Evolutionary conservation across 2,113 vertebrate species (phyloP).

Genomic region (Indicator indicator): DNA sequence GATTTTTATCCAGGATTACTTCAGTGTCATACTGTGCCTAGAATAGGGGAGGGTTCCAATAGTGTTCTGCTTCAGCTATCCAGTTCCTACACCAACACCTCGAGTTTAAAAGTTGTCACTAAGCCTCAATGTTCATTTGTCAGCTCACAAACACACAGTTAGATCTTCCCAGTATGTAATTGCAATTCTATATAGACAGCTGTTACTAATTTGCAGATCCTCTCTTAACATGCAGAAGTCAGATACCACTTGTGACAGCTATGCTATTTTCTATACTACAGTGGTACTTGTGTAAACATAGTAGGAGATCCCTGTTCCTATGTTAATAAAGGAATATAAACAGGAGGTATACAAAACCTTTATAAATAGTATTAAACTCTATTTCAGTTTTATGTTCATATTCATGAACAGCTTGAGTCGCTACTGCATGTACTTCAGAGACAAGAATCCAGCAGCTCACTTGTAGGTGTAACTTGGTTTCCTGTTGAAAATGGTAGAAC

Average conservation of each 20-base stretch:
- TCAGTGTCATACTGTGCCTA: not conserved
- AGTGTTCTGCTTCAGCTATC: not conserved
- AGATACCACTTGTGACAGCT: not conserved
- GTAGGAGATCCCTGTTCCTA: not conserved
- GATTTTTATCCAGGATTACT: not conserved
- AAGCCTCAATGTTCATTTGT: not conserved
- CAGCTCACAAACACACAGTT: not conserved
- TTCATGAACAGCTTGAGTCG: not conserved
- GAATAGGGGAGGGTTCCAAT: not conserved
- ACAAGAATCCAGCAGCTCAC: not conserved
- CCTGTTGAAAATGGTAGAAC: not conserved
- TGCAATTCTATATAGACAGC: not conserved
- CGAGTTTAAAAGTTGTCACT: not conserved
- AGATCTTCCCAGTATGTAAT: not conserved
- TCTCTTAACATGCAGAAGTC: not conserved
- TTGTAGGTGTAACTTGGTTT: not conserved
- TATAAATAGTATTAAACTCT: not conserved
- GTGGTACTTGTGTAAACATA: not conserved
- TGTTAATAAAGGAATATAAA: not conserved
- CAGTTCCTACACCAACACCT: not conserved
- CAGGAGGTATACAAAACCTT: not conserved
- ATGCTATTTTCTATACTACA: not conserved
- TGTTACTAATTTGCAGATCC: not conserved
- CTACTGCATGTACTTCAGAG: not conserved
- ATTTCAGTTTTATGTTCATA: not conserved